phyloP scores from a whole-genome alignment of 2,113 vertebrate species.

The Colius striatus region DNA sequence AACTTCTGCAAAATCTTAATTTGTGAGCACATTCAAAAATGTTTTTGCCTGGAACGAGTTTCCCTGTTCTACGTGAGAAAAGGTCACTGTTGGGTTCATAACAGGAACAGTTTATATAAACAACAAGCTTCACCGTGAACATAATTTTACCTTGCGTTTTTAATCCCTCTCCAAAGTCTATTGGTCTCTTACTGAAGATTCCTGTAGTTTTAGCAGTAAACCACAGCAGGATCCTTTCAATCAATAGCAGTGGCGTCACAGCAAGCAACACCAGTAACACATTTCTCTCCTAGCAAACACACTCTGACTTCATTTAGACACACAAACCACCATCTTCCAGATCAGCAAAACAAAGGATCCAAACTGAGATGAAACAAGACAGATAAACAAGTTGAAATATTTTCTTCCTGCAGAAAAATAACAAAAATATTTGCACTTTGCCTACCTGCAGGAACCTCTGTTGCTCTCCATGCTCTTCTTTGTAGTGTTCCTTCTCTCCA shows the following conservation, averaged over 20 bases:
- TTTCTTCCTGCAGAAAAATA: constrained; percentile 10
- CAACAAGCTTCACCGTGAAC: not conserved
- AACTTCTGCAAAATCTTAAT: not conserved
- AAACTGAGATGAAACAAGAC: constrained; percentile 50
- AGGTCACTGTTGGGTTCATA: not conserved
- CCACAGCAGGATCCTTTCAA: constrained; percentile 60
- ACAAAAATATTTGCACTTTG: not conserved
- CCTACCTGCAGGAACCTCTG: not conserved
- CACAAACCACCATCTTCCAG: constrained; percentile 22
- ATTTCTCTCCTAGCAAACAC: constrained; percentile 29
- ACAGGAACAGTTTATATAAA: not conserved
- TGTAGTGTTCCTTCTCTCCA: not conserved
- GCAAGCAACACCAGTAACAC: constrained; percentile 18
- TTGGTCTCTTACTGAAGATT: not conserved
- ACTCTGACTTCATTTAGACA: constrained; percentile 21
- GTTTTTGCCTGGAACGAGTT: not conserved
- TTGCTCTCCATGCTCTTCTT: not conserved
- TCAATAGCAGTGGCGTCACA: constrained; percentile 31
- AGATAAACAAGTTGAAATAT: constrained; percentile 8
- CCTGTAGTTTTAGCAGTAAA: constrained; percentile 41
- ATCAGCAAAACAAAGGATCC: constrained; percentile 51
- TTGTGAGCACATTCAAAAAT: not conserved
- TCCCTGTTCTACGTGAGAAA: not conserved
- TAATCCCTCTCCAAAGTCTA: not conserved
- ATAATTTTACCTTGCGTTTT: constrained; percentile 4